Evolutionary conservation across 2,888 invertebrate genomes (phyloP), one percentile per base, ranked within the genome.

Genomic region (Synergus umbraculus): DNA sequence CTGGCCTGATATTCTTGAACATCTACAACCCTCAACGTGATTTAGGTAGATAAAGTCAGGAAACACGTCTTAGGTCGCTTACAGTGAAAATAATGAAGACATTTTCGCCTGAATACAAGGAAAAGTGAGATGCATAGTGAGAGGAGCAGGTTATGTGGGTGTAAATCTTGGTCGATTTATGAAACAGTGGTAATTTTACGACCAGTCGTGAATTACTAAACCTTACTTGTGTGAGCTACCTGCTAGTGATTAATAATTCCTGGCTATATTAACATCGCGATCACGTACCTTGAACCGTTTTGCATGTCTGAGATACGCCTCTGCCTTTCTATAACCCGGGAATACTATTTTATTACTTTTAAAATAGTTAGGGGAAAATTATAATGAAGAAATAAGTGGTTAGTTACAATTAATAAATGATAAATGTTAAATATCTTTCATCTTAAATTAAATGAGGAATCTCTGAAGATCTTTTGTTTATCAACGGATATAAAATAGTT

Each of bases 281-380:
- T 60, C 60, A 60, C 60, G 60, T 60, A 60, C 60, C 60, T 60
- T 60, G 5, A 60, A 60, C 22, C 60, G 60, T 60, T 60, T 60
- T 60, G 60, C 60, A 60, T 60, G 60, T 18, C 60, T 60, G 60
- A 60, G 22, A 12, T 60, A 60, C 22, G 22, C 22, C 22, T 22
- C 10, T 22, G 12, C 12, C 12, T 60, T 60, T 60, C 60, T 83
- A 83, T 69, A 82, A 81, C 81, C 76, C 5, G 12, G 10, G 46
- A 41, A 22, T 60, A 76, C 49, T 22, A 12, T 60, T 60, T 29
- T 60, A 60, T 60, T 60, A 60, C 60, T 12, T 60, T 18, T 29
- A 60, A 18, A 22, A 60, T 12, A 12, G 12, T 22, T 22, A 60
- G 22, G 60, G 13, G 12, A 60, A 60, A 22, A 22, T 54, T 12